Evolutionary conservation across 2,797 vertebrate species (phyloP).

Genomic region (Ispidina picta): DNA sequence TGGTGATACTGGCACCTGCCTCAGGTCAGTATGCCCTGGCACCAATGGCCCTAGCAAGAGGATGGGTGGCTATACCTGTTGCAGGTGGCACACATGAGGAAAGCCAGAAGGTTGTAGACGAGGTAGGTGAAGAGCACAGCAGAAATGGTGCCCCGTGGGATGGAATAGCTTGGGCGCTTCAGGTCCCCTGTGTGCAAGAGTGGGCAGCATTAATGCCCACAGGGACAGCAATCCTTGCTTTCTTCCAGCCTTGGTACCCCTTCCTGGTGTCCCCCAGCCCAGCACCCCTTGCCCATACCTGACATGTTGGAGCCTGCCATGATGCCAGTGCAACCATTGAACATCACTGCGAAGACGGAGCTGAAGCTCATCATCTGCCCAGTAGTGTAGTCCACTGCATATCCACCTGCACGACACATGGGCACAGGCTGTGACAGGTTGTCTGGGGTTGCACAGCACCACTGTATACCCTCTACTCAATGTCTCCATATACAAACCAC

Average conservation of each 20-base stretch:
- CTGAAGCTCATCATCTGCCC: slow-evolving; percentile 87
- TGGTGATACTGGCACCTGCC: fast-evolving
- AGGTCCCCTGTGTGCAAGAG: slow-evolving; percentile 82
- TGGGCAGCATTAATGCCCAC: not conserved
- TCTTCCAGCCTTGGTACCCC: not conserved
- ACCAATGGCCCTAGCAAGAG: fast-evolving
- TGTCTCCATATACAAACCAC: not conserved
- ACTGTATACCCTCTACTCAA: not conserved
- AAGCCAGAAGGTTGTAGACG: slow-evolving; percentile 85
- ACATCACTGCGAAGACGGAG: slow-evolving; percentile 91
- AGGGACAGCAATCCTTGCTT: not conserved
- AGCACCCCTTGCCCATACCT: slow-evolving; percentile 70
- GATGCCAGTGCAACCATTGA: slow-evolving; percentile 93
- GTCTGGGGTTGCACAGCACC: not conserved
- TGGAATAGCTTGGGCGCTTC: slow-evolving; percentile 89
- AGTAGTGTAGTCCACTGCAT: slow-evolving; percentile 88
- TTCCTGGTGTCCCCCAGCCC: not conserved
- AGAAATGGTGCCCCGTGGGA: slow-evolving; percentile 90
- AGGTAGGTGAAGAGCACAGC: slow-evolving; percentile 93
- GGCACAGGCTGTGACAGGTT: not conserved
- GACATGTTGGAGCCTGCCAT: slow-evolving; percentile 96
- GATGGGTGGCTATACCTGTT: slow-evolving; percentile 76
- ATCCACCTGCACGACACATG: slow-evolving; percentile 71
- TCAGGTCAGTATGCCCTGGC: not conserved
- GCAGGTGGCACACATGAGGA: slow-evolving; percentile 90